phyloP scores from a whole-genome alignment of 2,113 vertebrate genomes.

The Platichthys flesus region DNA sequence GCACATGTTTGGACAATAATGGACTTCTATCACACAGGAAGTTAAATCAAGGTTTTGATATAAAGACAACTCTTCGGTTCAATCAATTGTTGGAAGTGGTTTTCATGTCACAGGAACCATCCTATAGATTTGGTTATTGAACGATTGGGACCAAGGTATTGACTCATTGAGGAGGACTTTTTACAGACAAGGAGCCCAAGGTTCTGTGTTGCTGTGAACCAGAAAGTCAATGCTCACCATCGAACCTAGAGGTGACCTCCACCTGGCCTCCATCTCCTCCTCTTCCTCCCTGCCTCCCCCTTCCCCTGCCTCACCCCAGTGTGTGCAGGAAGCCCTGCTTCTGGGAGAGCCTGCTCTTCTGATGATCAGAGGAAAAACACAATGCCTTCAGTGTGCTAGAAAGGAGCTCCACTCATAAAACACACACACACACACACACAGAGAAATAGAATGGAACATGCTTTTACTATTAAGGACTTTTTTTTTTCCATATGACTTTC shows the following conservation, averaged over 20 bases:
- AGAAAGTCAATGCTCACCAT: not conserved
- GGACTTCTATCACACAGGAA: not conserved
- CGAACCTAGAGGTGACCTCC: slow-evolving; percentile 44
- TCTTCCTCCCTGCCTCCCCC: not conserved
- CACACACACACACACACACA: slow-evolving; percentile 35
- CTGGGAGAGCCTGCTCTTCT: slow-evolving; percentile 64
- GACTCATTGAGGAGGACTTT: too few relatives aligned
- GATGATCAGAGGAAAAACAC: slow-evolving; percentile 77
- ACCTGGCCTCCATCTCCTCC: slow-evolving; percentile 24
- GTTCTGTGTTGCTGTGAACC: slow-evolving; percentile 1
- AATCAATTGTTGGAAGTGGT: too few relatives aligned
- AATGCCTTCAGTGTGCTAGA: slow-evolving; percentile 78
- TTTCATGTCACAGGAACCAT: too few relatives aligned
- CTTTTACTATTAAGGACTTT: slow-evolving; percentile 77
- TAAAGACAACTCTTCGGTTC: too few relatives aligned
- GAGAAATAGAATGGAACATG: slow-evolving; percentile 77
- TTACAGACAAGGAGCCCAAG: not conserved
- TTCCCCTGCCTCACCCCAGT: slow-evolving; percentile 59
- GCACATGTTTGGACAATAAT: slow-evolving; percentile 3
- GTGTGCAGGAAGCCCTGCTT: slow-evolving; percentile 75
- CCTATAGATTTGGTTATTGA: not conserved
- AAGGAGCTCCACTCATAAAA: slow-evolving; percentile 75
- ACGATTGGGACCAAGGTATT: too few relatives aligned
- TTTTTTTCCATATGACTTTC: slow-evolving; percentile 79
- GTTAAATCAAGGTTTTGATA: too few relatives aligned